phyloP scores from a whole-genome alignment of 2,888 invertebrate species.

The Archips crataeganus region DNA sequence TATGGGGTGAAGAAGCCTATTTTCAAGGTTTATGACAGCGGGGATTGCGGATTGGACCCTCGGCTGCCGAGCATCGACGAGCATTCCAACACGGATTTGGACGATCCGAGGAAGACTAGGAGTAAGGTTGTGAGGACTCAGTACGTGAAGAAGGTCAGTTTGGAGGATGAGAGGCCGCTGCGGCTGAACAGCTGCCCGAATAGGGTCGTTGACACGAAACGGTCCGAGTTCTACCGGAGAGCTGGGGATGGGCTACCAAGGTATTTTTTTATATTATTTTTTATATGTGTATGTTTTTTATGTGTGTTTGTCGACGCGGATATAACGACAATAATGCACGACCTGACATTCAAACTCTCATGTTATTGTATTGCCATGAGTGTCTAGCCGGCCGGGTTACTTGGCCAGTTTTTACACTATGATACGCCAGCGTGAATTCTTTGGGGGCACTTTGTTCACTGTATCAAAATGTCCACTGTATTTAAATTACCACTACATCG shows the following conservation, averaged over 20 bases:
- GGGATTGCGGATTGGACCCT: slow-evolving; percentile 64
- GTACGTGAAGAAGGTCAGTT: slow-evolving; percentile 54
- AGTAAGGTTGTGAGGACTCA: slow-evolving; percentile 51
- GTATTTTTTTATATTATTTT: slow-evolving; percentile 55
- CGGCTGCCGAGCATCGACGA: slow-evolving; percentile 75
- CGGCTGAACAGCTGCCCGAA: slow-evolving; percentile 64
- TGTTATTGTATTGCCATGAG: too few relatives aligned
- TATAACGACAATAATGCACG: too few relatives aligned
- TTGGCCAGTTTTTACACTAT: too few relatives aligned
- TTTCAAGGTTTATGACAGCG: slow-evolving; percentile 66
- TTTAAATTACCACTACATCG: too few relatives aligned
- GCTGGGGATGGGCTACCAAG: slow-evolving; percentile 72
- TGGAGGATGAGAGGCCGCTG: slow-evolving; percentile 49
- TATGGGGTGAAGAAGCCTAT: slow-evolving; percentile 54
- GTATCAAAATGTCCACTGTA: too few relatives aligned
- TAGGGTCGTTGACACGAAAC: slow-evolving; percentile 56
- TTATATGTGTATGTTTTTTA: too few relatives aligned
- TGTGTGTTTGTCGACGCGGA: too few relatives aligned
- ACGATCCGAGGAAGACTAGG: slow-evolving; percentile 50
- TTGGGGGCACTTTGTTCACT: too few relatives aligned
- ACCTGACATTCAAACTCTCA: too few relatives aligned
- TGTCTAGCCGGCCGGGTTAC: not conserved
- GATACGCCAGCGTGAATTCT: too few relatives aligned
- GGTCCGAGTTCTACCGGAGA: slow-evolving; percentile 67
- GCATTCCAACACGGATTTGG: slow-evolving; percentile 66